A percentile compares a stretch with the other conserved stretches of the same genome.
These are phyloP conservation scores for Adrianichthys oophorus DNA, from an alignment of 2,797 vertebrate genomes.

Conservation along the genomic window DNA sequence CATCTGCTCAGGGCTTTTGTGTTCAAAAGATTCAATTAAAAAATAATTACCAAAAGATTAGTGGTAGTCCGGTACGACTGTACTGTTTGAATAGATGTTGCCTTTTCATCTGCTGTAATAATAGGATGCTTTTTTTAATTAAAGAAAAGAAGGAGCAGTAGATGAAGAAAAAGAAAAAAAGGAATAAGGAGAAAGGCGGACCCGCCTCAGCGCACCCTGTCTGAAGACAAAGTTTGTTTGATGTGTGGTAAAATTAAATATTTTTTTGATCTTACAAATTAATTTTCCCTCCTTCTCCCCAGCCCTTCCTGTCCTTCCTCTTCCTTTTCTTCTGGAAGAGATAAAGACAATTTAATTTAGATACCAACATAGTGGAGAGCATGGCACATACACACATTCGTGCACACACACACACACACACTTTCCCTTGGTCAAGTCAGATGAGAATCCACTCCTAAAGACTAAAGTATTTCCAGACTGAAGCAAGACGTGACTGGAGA, in stretches of 20 bases:
- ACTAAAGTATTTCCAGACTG: conserved; percentile 2
- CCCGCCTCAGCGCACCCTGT: conserved; percentile 76
- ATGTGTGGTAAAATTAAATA: conserved; percentile 84
- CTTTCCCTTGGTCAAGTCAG: conserved; percentile 54
- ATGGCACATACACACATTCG: conserved; percentile 3
- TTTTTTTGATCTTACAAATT: conserved; percentile 87
- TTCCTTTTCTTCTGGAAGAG: conserved; percentile 67
- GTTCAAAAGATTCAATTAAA: conserved; percentile 91
- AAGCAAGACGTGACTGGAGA: conserved; percentile 2
- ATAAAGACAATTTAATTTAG: conserved; percentile 88
- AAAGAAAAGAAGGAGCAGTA: conserved; percentile 66
- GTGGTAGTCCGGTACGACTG: conserved; percentile 84
- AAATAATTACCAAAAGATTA: conserved; percentile 90
- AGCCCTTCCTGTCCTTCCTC: conserved; percentile 49
- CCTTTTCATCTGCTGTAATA: conserved; percentile 87
- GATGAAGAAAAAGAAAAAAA: conserved; percentile 64
- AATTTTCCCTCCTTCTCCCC: conserved; percentile 71
- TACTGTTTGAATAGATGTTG: conserved; percentile 86
- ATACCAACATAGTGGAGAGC: conserved; percentile 74
- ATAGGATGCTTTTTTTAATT: conserved; percentile 86
- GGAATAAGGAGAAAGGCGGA: conserved; percentile 54
- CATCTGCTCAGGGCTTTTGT: conserved; percentile 86
- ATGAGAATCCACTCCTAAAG: conserved; percentile 32
- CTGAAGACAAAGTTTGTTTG: conserved; percentile 85
- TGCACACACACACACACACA: conserved; percentile 11